Base-by-base conservation (phyloP, 2,797 vertebrate species). In the Enteromius thamalakanensis region DNA sequence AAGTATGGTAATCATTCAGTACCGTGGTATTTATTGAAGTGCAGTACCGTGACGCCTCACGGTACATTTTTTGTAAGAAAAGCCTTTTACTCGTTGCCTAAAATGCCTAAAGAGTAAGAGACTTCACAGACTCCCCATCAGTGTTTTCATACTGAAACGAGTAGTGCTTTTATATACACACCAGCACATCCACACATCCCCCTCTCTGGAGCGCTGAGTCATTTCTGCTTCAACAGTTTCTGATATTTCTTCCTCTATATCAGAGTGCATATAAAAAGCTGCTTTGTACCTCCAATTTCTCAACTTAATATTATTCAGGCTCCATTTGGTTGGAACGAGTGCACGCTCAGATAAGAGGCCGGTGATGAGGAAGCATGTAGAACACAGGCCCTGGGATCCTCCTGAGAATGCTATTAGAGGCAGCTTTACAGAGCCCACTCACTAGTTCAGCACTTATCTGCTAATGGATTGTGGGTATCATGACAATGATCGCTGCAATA, bases 401-500 rank as follows among this genome's bases (percentile, higher is more conserved):
- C 90, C 90, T 92, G 92, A 85, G 90, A 94, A 91, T 92, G 93
- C 93, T 92, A 93, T 94, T 93, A 93, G 93, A 93, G 91, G 84
- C 84, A 93, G 92, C 94, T 94, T 94, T 93, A 94, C 93, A 91
- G 93, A 92, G 91, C 90, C 92, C 88, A 92, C 92, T 93, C 91
- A 91, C 91, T 92, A 93, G 93, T 92, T 93, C 92, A 92, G 92
- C 93, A 94, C 94, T 94, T 95, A 94, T 94, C 94, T 94, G 91
- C 92, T 94, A 94, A 94, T 94, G 93, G 93, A 93, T 94, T 94
- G 92, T 93, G 92, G 93, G 91, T 95, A 95, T 95, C 94, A 93
- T 92, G 92, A 92, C 92, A 95, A 93, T 93, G 90, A 95, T 94
- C 93, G 91, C 92, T 92, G 92, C 93, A 94, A 94, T 93, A 94